Evolutionary conservation across 2,888 invertebrate genomes (phyloP), one percentile per base, ranked within the genome.

Genomic region (Coenonympha arcania): DNA sequence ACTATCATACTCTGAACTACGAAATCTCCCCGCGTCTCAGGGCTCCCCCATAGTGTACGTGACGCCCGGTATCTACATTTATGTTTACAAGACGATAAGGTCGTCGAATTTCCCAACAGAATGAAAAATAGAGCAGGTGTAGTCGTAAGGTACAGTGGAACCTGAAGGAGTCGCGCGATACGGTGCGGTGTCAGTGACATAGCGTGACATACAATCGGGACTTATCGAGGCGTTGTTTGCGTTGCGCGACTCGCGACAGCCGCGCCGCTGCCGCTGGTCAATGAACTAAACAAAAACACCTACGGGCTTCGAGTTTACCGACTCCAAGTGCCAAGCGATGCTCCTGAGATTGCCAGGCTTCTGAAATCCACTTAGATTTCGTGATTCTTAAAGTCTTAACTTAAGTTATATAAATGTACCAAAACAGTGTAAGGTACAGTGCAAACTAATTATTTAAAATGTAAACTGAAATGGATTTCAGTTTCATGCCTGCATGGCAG

Each of bases 221-320:
- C 69, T 85, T 85, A 85, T 85, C 84, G 78, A 76, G 74, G 70
- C 71, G 79, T 74, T 82, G 84, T 85, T 83, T 84, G 83, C 78
- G 74, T 75, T 74, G 75, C 71, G 69, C 71, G 69, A 75, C n/a
- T n/a, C 71, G 69, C 75, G 75, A 71, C 77, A 49, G 48, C 37
- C 51, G 54, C 66, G 64, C 75, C 15, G 44, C 24, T 11, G 30
- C 11, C 22, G 37, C 31, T 84, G 85, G 85, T 85, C 84, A 84
- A 80, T 83, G 85, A 84, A 85, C 84, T 76, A 84, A 84, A 83
- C 76, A 82, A 79, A 83, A 83, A 80, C 79, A 79, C 76, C 76
- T 76, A 76, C 76, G 70, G 68, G 67, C 62, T 70, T 68, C 58
- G 58, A 61, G 63, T 36, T n/a, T n/a, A n/a, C n/a, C n/a, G n/a